Base-by-base conservation (phyloP, 2,888 invertebrate genomes). In the Bombylius major region DNA sequence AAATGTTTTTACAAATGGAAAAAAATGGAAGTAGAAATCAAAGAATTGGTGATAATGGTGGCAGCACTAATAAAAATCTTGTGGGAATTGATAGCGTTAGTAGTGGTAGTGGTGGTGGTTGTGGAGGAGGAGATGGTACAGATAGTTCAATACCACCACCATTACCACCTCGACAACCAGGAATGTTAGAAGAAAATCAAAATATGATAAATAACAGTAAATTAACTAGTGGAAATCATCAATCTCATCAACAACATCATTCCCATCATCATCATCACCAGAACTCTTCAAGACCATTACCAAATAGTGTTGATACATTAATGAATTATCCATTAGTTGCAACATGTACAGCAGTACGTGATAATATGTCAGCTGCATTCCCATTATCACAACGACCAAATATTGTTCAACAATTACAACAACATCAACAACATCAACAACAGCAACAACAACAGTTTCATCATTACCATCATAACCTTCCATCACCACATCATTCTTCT, bases 101-200 rank as follows among this genome's bases (percentile, higher is more conserved):
- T 34, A 54, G 56, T 51, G 1, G 44, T 65, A 5, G 39, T 42
- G 36, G 36, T 36, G 52, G 56, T 46, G 55, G 53, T 1, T 55
- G 36, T 36, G 9, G 9, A 8, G 6, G 36, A 8, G 62, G 59
- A 47, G 50, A 63, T 58, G 77, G 77, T 63, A 73, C 75, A 61
- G 75, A 75, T 59, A 65, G 73, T 61, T 59, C 56, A 31, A 63
- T 70, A 63, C 78, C 79, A 56, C 82, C 82, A 62, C 82, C 82
- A 36, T 70, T 82, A 64, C 82, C 82, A 56, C 82, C 82, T 32
- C 76, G 82, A 63, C 77, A 78, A 65, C 76, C 77, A 12, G 76
- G 76, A 54, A 71, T 74, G 71, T 63, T 74, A 67, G 67, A 70
- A 48, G 74, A 74, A 61, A 63, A 66, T 47, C 62, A 62, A 58